Evolutionary conservation across 2,113 vertebrate species (phyloP).

Genomic region (Puffinus mauretanicus): DNA sequence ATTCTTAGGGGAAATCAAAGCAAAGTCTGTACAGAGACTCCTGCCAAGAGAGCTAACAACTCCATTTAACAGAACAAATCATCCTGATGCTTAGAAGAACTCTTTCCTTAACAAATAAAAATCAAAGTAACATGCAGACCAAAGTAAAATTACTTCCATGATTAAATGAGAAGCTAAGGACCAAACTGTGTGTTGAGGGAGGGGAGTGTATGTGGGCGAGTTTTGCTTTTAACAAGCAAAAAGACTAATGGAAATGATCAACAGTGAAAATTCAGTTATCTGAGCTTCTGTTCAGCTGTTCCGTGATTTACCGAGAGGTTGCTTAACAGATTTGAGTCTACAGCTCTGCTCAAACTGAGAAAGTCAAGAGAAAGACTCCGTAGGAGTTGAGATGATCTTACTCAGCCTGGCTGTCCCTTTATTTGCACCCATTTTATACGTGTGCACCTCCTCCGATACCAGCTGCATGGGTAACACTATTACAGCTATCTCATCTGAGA

Average conservation of each 20-base stretch:
- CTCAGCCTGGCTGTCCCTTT: background rate
- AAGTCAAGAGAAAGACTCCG: background rate
- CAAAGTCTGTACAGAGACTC: constrained; percentile 24
- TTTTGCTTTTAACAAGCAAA: background rate
- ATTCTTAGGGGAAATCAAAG: constrained; percentile 60
- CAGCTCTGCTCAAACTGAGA: background rate
- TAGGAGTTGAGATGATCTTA: background rate
- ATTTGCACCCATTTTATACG: background rate
- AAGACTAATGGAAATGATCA: background rate
- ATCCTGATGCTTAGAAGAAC: background rate
- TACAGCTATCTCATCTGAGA: background rate
- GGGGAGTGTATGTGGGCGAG: background rate
- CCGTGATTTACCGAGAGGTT: background rate
- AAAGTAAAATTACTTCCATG: constrained; percentile 5
- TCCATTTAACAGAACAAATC: constrained; percentile 60
- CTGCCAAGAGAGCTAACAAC: constrained; percentile 50
- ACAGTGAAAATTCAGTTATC: background rate
- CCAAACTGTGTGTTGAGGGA: background rate
- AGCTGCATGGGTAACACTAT: background rate
- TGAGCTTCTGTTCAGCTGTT: background rate
- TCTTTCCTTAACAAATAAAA: constrained; percentile 30
- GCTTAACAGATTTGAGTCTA: background rate
- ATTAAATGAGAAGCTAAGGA: constrained; percentile 3
- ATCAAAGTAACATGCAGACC: constrained; percentile 5
- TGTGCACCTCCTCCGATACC: accelerated